Conservation (phyloP, 2,113 vertebrate species). For the Mugil cephalus region DNA sequence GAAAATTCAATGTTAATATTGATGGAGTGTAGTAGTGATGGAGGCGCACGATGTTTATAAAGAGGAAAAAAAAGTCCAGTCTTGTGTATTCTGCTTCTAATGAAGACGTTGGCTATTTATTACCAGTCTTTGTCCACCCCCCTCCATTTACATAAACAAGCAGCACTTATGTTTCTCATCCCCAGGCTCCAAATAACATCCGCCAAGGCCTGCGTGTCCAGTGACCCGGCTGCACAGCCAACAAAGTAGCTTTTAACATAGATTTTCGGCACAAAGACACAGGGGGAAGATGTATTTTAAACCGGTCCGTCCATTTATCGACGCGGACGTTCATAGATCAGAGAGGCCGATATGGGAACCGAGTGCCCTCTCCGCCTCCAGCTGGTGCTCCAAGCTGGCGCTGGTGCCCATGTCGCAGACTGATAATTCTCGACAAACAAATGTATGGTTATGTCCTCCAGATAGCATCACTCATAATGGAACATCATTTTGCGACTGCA, state of each 20-base stretch:
- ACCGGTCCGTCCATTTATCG: conserved; percentile 42
- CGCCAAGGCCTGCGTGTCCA: conserved; percentile 53
- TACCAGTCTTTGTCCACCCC: conserved; percentile 1
- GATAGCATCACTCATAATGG: conserved; percentile 13
- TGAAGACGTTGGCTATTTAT: conserved; percentile 3
- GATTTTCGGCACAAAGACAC: conserved; percentile 41
- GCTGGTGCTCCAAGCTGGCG: background rate
- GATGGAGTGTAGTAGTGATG: no score
- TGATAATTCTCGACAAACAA: background rate
- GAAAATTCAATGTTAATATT: no score
- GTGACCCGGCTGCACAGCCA: conserved; percentile 47
- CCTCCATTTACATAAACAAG: conserved; percentile 45
- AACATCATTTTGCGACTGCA: background rate
- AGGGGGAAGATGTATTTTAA: conserved; percentile 33
- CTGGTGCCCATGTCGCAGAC: conserved; percentile 3
- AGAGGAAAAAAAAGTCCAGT: no score
- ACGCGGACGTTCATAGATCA: conserved; percentile 30
- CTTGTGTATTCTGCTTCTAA: no score
- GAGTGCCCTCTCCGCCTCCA: background rate
- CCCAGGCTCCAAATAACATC: conserved; percentile 59
- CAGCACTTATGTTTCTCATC: conserved; percentile 53
- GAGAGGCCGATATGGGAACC: conserved; percentile 19
- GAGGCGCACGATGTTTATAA: no score
- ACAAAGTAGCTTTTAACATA: conserved; percentile 56
- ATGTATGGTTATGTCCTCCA: background rate